Base-by-base conservation (phyloP, 2,113 vertebrate species). In the Cyphotilapia sp. region DNA sequence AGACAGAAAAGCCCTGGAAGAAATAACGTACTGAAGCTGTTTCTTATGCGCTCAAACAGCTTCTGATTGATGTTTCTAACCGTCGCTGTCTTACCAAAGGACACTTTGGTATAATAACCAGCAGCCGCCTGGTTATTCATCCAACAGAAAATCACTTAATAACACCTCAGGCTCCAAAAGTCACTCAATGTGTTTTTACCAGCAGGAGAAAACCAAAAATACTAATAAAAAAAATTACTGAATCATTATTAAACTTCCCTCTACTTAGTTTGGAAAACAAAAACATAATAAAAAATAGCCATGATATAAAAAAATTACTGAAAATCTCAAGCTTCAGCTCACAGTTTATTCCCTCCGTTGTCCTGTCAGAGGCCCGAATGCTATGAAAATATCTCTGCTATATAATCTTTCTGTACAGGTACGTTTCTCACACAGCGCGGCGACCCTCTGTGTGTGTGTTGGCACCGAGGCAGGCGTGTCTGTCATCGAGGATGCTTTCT, bases 341-440 rank as follows among this genome's bases (percentile, higher is more conserved):
- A 78, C 82, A 85, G 88, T 93, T 91, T 78, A 83, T 82, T 91
- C 71, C 27, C 71, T 29, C 24, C 2, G 6, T 85, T 29, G 3
- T 51, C 81, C 8, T 12, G 27, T 6, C 5, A 19, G 49, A 85
- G 54, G 22, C 74, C 19, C 3, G 24, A 53, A 59, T 9, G 5
- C 66, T 93, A 93, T 85, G 92, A 92, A 94, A 92, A 94, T 92
- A 91, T 88, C 89, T 89, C 84, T 92, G 29, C 13, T 53, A 76
- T 61, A 35, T 81, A 7, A 80, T 89, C 51, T 85, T 57, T 86
- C 89, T 93, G 92, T 81, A 81, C 84, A 85, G 53, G 76, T 9
- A n/a, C 10, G 16, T 51, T 19, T 47, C 33, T 86, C 81, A 88
- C 89, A 81, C 91, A 71, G 84, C 49, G 10, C n/a, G 40, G 35